phyloP scores from a whole-genome alignment of 1,140 invertebrate genomes.

The Cepaea nemoralis region DNA sequence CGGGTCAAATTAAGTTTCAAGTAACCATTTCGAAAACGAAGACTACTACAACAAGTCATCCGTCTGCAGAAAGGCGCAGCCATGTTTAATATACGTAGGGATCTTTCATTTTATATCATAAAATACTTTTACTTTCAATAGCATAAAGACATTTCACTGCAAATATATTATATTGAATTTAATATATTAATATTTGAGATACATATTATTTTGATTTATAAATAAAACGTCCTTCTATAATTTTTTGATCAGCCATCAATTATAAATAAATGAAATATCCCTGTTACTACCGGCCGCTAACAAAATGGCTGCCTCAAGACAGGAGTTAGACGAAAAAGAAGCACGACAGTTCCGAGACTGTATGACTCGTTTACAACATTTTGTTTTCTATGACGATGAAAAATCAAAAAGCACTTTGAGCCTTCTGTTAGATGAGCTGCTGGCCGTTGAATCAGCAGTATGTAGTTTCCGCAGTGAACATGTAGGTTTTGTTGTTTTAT shows the following conservation, averaged over 20 bases:
- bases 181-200: background rate
- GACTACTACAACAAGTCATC: background rate
- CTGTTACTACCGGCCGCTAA: slow-evolving; percentile 36
- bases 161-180: background rate
- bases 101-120: slow-evolving; percentile 17
- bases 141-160: too few relatives aligned
- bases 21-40: background rate
- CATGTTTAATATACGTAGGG: slow-evolving; percentile 49
- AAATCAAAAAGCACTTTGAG: slow-evolving; percentile 58
- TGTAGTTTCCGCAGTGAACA: slow-evolving; percentile 8
- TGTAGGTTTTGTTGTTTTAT: too few relatives aligned
- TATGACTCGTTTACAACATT: slow-evolving; percentile 49
- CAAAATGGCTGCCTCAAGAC: slow-evolving; percentile 46
- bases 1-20: background rate
- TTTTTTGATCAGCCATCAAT: too few relatives aligned
- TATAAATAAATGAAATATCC: slow-evolving; percentile 4
- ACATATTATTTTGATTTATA: background rate
- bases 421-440: slow-evolving; percentile 64
- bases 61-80: slow-evolving; percentile 53
- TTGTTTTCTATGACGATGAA: slow-evolving; percentile 56
- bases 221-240: too few relatives aligned
- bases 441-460: slow-evolving; percentile 58
- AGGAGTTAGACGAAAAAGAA: slow-evolving; percentile 11
- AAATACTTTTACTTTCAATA: too few relatives aligned
- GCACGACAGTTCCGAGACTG: slow-evolving; percentile 53